Conservation (phyloP, 2,797 vertebrate genomes). For the Protosalanx chinensis region DNA sequence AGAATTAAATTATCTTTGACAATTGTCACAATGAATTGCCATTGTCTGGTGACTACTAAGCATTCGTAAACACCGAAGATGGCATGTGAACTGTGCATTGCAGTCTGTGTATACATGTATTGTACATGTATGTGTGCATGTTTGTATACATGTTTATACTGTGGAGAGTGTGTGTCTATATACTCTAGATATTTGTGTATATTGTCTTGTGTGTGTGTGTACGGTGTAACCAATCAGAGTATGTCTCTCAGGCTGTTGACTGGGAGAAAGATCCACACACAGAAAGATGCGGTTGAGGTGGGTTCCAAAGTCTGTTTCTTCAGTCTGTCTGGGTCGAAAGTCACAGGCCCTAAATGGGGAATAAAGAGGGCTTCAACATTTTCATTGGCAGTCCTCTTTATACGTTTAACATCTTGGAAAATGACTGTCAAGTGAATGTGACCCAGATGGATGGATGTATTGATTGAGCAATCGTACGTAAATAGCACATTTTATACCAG, state of each 20-base stretch:
- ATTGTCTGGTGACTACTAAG: no score
- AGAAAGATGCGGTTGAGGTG: slow-evolving; percentile 87
- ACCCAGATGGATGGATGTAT: no score
- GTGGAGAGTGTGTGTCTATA: background rate
- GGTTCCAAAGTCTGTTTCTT: slow-evolving; percentile 15
- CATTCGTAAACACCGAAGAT: no score
- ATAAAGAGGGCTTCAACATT: background rate
- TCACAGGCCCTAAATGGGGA: background rate
- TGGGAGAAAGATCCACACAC: slow-evolving; percentile 83
- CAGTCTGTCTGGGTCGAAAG: background rate
- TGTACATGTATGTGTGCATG: background rate
- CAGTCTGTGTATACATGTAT: no score
- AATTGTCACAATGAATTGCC: no score
- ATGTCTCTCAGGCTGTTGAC: slow-evolving; percentile 79
- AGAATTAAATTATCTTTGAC: background rate
- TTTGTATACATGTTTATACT: background rate
- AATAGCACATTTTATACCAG: no score
- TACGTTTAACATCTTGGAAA: no score
- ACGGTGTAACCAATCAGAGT: background rate
- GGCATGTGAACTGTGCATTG: background rate
- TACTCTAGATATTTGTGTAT: background rate
- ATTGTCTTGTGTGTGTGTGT: background rate
- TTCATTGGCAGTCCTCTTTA: background rate
- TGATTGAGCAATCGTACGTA: no score
- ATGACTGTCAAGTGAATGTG: no score